Percentiles rank a stretch among this genome's conserved stretches.
These are phyloP conservation scores for Euzetes globulus DNA, from an alignment of 2,888 invertebrate species.

Conservation along the genomic window DNA sequence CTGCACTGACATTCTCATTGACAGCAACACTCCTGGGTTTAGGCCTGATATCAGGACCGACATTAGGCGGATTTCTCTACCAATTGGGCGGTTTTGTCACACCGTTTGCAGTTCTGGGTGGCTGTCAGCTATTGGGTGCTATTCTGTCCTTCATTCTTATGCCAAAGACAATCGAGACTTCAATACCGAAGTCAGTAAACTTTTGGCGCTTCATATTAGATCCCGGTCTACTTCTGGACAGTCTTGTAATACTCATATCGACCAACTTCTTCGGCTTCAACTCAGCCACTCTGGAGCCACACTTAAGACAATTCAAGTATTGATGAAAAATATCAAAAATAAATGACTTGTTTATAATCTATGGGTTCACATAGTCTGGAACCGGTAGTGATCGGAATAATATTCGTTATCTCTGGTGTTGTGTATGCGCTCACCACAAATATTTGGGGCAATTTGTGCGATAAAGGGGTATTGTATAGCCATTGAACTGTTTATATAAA, in stretches of 20 bases:
- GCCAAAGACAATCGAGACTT: conserved; percentile 49
- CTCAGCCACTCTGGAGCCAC: conserved; percentile 79
- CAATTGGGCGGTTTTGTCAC: conserved; percentile 58
- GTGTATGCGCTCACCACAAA: conserved; percentile 71
- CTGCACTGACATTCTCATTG: conserved; percentile 57
- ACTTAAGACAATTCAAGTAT: conserved; percentile 58
- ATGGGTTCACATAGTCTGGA: conserved; percentile 49
- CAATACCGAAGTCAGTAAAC: conserved; percentile 21
- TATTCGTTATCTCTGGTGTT: conserved; percentile 77
- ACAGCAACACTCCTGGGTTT: conserved; percentile 77
- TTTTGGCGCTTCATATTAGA: conserved; percentile 33
- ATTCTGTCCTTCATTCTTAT: conserved; percentile 64
- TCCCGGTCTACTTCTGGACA: conserved; percentile 34
- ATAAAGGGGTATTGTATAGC: conserved; percentile 50
- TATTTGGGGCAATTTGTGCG: conserved; percentile 70
- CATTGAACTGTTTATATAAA: neutral
- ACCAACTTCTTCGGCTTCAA: conserved; percentile 62
- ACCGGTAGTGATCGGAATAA: conserved; percentile 63
- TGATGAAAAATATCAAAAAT: conserved; percentile 46
- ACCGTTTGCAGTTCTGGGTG: conserved; percentile 72
- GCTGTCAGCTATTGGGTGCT: conserved; percentile 64
- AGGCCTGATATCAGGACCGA: conserved; percentile 82
- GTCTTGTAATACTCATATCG: conserved; percentile 39
- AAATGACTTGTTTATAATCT: conserved; percentile 27
- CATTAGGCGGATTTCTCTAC: conserved; percentile 76